These are phyloP conservation scores for Bettongia penicillata DNA, from an alignment of 2,113 vertebrate genomes.

Conservation along the genomic window DNA sequence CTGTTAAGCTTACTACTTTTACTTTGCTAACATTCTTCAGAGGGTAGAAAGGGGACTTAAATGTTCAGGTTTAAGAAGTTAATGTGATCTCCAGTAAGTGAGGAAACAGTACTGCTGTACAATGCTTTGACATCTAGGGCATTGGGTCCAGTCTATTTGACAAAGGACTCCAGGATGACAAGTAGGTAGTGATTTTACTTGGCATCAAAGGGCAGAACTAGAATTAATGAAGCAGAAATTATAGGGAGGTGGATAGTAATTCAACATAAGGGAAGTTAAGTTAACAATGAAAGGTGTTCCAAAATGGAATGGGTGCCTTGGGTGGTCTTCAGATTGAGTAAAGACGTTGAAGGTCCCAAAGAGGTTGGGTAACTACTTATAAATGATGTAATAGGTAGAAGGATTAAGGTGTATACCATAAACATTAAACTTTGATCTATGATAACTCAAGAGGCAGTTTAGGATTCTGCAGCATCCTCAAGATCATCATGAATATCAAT, in stretches of 20 bases:
- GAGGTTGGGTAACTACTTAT: background rate
- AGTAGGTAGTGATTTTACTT: background rate
- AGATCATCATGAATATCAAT: background rate
- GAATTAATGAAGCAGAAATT: background rate
- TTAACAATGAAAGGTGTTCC: background rate
- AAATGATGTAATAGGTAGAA: background rate
- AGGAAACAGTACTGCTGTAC: background rate
- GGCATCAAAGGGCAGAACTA: background rate
- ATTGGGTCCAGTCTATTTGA: background rate
- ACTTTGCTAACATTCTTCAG: background rate
- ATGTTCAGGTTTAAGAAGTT: background rate
- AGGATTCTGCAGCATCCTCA: background rate
- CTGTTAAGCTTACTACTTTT: background rate
- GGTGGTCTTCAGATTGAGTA: background rate
- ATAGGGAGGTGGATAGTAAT: background rate
- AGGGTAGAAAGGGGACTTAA: background rate
- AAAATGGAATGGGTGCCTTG: background rate
- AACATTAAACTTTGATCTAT: background rate
- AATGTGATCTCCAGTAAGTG: background rate
- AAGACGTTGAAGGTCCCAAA: background rate
- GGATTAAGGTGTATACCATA: background rate
- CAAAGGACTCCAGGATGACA: background rate
- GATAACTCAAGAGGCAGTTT: background rate
- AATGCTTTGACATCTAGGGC: background rate
- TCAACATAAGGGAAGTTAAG: background rate